Percentiles rank a stretch among this genome's conserved stretches.
Evolutionary conservation across 2,113 vertebrate genomes (phyloP).

Genomic region (Eidolon helvum): DNA sequence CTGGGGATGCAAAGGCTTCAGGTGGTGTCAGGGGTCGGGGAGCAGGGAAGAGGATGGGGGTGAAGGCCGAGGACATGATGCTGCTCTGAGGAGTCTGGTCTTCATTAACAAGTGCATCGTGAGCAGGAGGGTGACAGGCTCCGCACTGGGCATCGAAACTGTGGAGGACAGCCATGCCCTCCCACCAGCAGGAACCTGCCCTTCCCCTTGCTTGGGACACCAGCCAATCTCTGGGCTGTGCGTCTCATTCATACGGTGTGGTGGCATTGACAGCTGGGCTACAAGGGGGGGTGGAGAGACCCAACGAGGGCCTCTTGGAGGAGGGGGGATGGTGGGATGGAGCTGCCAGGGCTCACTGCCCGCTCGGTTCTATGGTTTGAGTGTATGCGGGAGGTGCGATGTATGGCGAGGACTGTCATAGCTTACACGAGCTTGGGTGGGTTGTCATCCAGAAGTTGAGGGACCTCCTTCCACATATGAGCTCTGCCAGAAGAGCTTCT

Average conservation of each 20-base stretch:
- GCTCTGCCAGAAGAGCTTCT: neutral
- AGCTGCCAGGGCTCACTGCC: neutral
- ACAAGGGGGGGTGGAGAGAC: neutral
- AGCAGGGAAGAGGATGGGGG: neutral
- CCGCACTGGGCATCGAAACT: neutral
- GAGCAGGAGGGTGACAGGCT: neutral
- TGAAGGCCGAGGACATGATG: neutral
- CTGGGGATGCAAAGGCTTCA: neutral
- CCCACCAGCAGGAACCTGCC: too few relatives aligned
- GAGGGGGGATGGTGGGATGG: neutral
- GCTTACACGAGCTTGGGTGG: fast-evolving
- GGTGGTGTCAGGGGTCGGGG: fast-evolving
- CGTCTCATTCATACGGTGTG: fast-evolving
- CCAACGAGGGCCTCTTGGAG: neutral
- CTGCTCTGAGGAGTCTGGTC: neutral
- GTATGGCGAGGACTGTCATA: fast-evolving
- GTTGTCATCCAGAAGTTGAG: neutral
- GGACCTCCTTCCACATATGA: fast-evolving
- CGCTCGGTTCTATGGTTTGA: too few relatives aligned
- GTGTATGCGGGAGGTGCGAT: fast-evolving
- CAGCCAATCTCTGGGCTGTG: neutral
- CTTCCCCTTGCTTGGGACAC: neutral
- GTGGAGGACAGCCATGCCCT: too few relatives aligned
- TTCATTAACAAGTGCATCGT: neutral
- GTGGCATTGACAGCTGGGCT: neutral